These are phyloP conservation scores for Rachycentron canadum DNA, from an alignment of 2,797 vertebrate species.

Conservation along the genomic window DNA sequence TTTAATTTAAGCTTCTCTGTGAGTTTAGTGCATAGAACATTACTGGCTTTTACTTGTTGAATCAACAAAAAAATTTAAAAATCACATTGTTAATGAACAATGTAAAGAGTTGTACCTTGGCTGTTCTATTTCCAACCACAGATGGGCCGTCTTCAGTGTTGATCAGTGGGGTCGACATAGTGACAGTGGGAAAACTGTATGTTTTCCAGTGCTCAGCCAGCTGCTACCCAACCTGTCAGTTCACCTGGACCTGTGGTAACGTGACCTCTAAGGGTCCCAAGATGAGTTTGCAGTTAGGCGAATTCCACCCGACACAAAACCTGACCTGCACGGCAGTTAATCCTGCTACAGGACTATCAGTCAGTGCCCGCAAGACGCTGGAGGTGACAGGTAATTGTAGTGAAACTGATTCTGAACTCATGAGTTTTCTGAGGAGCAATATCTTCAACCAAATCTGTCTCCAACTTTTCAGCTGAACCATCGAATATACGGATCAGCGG, in stretches of 20 bases:
- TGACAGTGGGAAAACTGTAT: constrained; percentile 38
- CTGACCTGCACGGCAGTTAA: constrained; percentile 41
- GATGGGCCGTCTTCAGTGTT: constrained; percentile 34
- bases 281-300: constrained; percentile 6
- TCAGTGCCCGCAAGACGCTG: constrained; percentile 3
- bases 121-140: neutral
- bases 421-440: neutral
- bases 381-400: constrained; percentile 11
- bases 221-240: constrained; percentile 38
- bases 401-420: fast-evolving
- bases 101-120: no score
- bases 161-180: constrained; percentile 23
- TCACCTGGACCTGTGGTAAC: constrained; percentile 43
- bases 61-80: no score
- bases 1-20: no score
- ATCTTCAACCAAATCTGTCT: neutral
- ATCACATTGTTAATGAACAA: no score
- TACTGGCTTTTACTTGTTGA: no score
- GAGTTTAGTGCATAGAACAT: no score
- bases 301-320: neutral
- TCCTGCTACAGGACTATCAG: neutral
- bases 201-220: constrained; percentile 40
- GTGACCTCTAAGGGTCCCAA: constrained; percentile 5
- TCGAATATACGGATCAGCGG: constrained; percentile 33
- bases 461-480: constrained; percentile 32